Conservation (phyloP, 2,113 vertebrate genomes). For the Trachemys scripta region DNA sequence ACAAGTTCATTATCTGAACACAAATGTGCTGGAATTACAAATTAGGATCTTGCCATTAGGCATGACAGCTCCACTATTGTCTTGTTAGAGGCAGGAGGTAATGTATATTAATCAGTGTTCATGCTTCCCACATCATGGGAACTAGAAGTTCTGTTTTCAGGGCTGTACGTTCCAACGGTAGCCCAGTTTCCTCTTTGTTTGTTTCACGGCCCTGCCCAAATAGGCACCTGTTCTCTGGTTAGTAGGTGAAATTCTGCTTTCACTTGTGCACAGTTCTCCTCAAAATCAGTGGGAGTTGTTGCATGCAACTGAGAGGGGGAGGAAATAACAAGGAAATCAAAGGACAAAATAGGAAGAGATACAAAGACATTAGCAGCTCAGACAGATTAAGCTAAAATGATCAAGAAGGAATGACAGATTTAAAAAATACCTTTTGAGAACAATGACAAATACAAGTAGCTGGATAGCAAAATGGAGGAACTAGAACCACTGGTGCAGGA, state of each 20-base stretch:
- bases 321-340: conserved; percentile 21
- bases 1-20: background rate
- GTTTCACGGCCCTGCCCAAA: background rate
- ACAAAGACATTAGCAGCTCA: conserved; percentile 29
- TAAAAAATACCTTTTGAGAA: background rate
- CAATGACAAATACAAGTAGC: background rate
- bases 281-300: background rate
- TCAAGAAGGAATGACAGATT: conserved; percentile 8
- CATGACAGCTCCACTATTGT: background rate
- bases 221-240: background rate
- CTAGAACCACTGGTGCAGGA: background rate
- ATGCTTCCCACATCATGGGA: background rate
- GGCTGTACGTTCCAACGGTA: background rate
- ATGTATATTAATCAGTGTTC: background rate
- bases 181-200: background rate
- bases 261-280: background rate
- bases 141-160: background rate
- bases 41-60: background rate
- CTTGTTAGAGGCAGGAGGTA: background rate
- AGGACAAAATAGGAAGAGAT: conserved; percentile 26
- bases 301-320: background rate
- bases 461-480: too few species aligned
- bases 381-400: conserved; percentile 46
- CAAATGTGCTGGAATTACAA: conserved; percentile 15
- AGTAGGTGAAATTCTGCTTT: background rate